Evolutionary conservation across 2,888 invertebrate species (phyloP).

Genomic region (Sphinx pinastri): DNA sequence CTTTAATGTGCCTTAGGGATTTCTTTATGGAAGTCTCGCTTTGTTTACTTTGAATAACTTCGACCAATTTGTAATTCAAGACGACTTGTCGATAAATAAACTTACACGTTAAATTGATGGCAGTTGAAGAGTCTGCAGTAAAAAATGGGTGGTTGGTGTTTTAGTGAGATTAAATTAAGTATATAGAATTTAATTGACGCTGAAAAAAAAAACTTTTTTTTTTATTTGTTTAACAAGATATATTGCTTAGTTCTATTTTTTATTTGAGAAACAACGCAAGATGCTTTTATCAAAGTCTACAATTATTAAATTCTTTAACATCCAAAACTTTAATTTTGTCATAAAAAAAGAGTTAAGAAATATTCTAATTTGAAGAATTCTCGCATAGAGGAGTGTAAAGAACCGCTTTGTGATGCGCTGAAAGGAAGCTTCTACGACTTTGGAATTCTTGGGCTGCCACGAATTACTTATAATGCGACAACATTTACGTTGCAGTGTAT

Average conservation of each 20-base stretch:
- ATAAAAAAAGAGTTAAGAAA: constrained; percentile 12
- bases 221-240: no score
- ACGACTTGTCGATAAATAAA: not conserved
- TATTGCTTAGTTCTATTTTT: no score
- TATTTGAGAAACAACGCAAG: no score
- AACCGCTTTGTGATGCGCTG: constrained; percentile 45
- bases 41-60: constrained; percentile 12
- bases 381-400: constrained; percentile 38
- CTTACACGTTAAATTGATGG: no score
- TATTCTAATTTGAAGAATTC: constrained; percentile 17
- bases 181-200: no score
- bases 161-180: not conserved
- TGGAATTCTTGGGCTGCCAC: constrained; percentile 37
- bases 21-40: not conserved
- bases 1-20: constrained; percentile 15
- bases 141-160: no score
- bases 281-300: no score
- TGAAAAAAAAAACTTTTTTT: no score
- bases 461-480: constrained; percentile 25
- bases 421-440: constrained; percentile 44
- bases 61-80: not conserved
- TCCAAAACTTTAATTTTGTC: no score
- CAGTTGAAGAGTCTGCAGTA: no score
- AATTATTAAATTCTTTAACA: no score
- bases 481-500: constrained; percentile 2